Evolutionary conservation across 2,113 vertebrate genomes (phyloP), one percentile per base, ranked within the genome.

Genomic region (Melanerpes formicivorus): DNA sequence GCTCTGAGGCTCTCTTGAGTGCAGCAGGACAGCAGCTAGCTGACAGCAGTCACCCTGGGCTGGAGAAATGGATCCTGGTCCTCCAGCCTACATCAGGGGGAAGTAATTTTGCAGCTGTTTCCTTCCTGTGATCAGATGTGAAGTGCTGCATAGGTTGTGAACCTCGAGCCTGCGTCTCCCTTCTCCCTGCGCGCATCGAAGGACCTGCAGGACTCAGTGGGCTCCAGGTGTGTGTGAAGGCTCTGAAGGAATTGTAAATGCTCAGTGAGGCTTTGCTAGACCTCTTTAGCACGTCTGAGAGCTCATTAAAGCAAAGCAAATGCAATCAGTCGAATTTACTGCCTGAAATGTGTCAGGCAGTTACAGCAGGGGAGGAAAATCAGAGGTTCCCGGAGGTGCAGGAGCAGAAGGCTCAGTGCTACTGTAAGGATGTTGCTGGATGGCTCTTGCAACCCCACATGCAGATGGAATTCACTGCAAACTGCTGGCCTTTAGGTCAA

Each of bases 241-340:
- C 60, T 34, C 2, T 5, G 63, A 23, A 71, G 48, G 75, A 80
- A 76, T 77, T 23, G 18, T 10, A 70, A 17, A n/a, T 11, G 5
- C 11, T 48, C 37, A 6, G 19, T 17, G 44, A 59, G 52, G 76
- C 50, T 74, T 60, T 58, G 67, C 11, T 25, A 62, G 40, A 56
- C 29, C 58, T 21, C 69, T 40, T n/a, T 10, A 32, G 74, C 76
- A 13, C 62, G 56, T 65, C 72, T 48, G 52, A 77, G 91, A 72
- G 26, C 90, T 93, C 80, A 6, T 94, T 75, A 84, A 63, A 89
- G 22, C 55, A n/a, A 48, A 87, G 52, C 60, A 77, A 92, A 87
- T 7, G 5, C 26, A 44, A 90, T 82, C 91, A 37, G 72, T 83
- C 84, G 11, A 5, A 64, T 29, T 52, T 40, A 9, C 86, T 15